Conservation (phyloP, 2,113 vertebrate species). For the Formicarius rufipectus region DNA sequence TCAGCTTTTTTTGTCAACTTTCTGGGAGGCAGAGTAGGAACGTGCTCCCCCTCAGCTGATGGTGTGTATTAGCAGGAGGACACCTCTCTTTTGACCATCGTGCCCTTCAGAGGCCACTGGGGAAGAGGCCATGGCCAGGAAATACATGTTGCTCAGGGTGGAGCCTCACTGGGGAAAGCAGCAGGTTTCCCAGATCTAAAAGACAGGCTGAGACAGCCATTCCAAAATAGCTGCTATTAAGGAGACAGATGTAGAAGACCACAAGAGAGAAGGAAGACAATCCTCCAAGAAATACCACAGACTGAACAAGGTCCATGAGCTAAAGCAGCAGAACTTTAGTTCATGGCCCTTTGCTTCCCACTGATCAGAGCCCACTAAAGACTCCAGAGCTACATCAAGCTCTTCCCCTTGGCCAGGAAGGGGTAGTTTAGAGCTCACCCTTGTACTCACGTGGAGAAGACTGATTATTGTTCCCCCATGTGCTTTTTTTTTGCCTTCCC, state of each 20-base stretch:
- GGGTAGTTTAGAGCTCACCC: not conserved
- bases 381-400: not conserved
- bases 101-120: not conserved
- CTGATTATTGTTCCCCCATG: not conserved
- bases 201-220: slow-evolving; percentile 51
- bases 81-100: not conserved
- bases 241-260: slow-evolving; percentile 41
- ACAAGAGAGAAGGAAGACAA: not conserved
- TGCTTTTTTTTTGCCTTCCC: not conserved
- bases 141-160: not conserved
- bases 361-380: not conserved
- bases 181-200: slow-evolving; percentile 56
- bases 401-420: not conserved
- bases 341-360: not conserved
- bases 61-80: not conserved
- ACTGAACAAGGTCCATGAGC: slow-evolving; percentile 78
- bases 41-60: not conserved
- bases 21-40: not conserved
- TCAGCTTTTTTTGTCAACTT: not conserved
- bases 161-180: not conserved
- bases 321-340: slow-evolving; percentile 91
- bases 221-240: slow-evolving; percentile 66
- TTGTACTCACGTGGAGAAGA: not conserved
- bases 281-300: not conserved
- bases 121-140: not conserved